phyloP scores from a whole-genome alignment of 2,888 invertebrate genomes.

The Leucozona laternaria region DNA sequence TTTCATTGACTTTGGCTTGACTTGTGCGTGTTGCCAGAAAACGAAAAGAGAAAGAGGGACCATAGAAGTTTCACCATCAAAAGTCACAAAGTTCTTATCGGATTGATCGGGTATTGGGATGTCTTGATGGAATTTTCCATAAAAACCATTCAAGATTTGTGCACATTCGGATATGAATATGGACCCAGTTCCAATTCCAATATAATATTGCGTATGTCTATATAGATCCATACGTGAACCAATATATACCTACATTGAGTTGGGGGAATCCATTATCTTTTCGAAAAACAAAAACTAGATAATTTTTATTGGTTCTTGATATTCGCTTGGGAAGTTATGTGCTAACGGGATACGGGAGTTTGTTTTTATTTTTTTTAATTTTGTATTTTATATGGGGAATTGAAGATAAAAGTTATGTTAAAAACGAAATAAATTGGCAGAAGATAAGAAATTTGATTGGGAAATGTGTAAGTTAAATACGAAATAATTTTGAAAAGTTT shows the following conservation, averaged over 20 bases:
- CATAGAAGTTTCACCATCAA: slow-evolving; percentile 61
- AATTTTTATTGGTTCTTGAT: slow-evolving; percentile 47
- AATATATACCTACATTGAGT: background rate
- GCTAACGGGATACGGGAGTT: slow-evolving; percentile 19
- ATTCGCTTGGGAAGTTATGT: slow-evolving; percentile 35
- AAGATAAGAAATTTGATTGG: slow-evolving; percentile 20
- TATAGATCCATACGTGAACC: too few relatives aligned
- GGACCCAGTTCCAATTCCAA: background rate
- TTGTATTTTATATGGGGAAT: background rate
- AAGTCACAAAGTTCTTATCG: slow-evolving; percentile 70
- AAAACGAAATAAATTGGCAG: background rate
- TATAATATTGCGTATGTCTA: background rate
- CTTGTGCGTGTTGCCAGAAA: slow-evolving; percentile 7
- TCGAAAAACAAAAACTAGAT: slow-evolving; percentile 47
- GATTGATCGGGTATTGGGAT: slow-evolving; percentile 62
- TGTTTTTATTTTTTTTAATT: background rate
- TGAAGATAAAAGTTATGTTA: background rate
- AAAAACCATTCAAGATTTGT: slow-evolving; percentile 60
- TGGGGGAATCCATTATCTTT: slow-evolving; percentile 41
- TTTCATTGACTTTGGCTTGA: slow-evolving; percentile 19
- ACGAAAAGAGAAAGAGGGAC: background rate
- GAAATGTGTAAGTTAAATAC: slow-evolving; percentile 1
- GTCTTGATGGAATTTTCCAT: slow-evolving; percentile 66
- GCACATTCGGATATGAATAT: slow-evolving; percentile 43
- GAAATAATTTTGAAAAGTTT: background rate